Conservation (phyloP, 1,140 invertebrate genomes). For the Atta colombica region DNA sequence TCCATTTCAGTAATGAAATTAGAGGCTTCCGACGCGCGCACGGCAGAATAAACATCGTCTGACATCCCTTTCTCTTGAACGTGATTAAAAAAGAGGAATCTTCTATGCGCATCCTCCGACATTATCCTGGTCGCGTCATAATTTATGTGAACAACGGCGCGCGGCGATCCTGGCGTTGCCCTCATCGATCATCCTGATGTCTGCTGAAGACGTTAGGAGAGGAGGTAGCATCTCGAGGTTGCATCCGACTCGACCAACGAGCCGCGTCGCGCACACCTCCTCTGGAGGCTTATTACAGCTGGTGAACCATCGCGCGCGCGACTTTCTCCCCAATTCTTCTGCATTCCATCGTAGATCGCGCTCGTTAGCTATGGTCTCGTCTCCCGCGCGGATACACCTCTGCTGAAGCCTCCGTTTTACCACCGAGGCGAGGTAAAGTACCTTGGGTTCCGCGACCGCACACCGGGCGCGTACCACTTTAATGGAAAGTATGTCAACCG, state of each 20-base stretch:
- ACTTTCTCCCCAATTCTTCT: constrained; percentile 62
- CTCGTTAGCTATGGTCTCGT: constrained; percentile 48
- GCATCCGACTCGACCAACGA: constrained; percentile 28
- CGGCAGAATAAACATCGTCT: background rate
- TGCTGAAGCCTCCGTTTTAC: background rate
- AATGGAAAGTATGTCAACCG: constrained; percentile 63
- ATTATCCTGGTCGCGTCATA: constrained; percentile 42
- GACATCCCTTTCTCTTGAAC: constrained; percentile 25
- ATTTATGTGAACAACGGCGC: constrained; percentile 48
- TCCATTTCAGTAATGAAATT: constrained; percentile 24
- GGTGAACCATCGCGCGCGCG: constrained; percentile 41
- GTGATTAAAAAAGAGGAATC: background rate
- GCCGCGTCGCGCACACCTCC: constrained; percentile 9
- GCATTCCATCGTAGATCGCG: constrained; percentile 55
- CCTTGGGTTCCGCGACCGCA: constrained; percentile 42
- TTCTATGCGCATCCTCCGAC: background rate
- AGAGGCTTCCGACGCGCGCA: background rate
- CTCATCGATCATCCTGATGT: constrained; percentile 53
- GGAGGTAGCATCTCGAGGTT: constrained; percentile 39
- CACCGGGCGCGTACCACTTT: constrained; percentile 41
- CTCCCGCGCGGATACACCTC: constrained; percentile 10
- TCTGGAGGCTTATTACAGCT: constrained; percentile 34
- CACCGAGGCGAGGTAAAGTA: background rate
- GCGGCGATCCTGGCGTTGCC: constrained; percentile 38
- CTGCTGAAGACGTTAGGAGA: constrained; percentile 42